These are phyloP conservation scores for Solenopsis invicta DNA, from an alignment of 1,140 invertebrate genomes.

Conservation along the genomic window DNA sequence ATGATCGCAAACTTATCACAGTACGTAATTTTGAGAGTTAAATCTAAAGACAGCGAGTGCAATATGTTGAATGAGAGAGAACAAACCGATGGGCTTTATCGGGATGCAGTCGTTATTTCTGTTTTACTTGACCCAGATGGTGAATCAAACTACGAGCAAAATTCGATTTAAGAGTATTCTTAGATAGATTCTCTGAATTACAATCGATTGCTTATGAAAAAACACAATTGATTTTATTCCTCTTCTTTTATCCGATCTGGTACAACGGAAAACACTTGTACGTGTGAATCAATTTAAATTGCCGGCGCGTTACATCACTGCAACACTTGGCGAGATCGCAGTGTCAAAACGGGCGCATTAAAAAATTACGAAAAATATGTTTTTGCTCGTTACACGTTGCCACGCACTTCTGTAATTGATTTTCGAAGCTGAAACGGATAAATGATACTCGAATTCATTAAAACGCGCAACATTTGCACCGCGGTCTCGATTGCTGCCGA, in stretches of 20 bases:
- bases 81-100: constrained; percentile 61
- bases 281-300: constrained; percentile 63
- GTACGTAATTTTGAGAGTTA: constrained; percentile 2
- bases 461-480: constrained; percentile 57
- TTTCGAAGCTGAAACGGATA: constrained; percentile 59
- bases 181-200: constrained; percentile 50
- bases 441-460: constrained; percentile 65
- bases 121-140: constrained; percentile 9
- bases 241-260: constrained; percentile 40
- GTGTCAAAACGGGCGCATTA: constrained; percentile 47
- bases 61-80: constrained; percentile 22
- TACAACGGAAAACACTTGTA: constrained; percentile 39
- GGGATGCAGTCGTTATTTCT: constrained; percentile 59
- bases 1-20: constrained; percentile 30
- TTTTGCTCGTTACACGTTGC: constrained; percentile 58
- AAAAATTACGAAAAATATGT: constrained; percentile 63
- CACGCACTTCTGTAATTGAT: constrained; percentile 56
- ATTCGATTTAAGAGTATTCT: constrained; percentile 37
- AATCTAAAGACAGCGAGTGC: constrained; percentile 41
- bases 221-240: constrained; percentile 38
- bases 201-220: constrained; percentile 29
- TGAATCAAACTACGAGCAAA: constrained; percentile 59
- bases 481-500: constrained; percentile 53
- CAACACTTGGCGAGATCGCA: constrained; percentile 55
- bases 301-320: constrained; percentile 38